These are phyloP conservation scores for Drosophila pallidifrons DNA, from an alignment of 1,140 invertebrate species.

Conservation along the genomic window DNA sequence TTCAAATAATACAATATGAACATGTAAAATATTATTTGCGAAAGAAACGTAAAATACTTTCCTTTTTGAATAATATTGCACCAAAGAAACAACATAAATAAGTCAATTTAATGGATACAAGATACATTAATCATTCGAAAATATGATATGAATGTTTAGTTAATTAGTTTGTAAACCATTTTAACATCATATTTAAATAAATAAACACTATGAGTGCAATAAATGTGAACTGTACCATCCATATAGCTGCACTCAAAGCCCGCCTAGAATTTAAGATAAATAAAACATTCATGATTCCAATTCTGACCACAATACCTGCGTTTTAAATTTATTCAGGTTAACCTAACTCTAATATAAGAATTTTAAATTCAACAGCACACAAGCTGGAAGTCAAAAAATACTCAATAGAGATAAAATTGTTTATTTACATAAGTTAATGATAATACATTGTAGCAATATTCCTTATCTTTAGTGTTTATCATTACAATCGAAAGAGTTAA, in stretches of 20 bases:
- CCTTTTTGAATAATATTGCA: not conserved
- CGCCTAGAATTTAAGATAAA: not conserved
- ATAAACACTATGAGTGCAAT: not conserved
- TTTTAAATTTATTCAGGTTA: not conserved
- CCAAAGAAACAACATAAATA: slow-evolving; percentile 4
- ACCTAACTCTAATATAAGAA: not conserved
- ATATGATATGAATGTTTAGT: slow-evolving; percentile 6
- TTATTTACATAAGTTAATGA: not conserved
- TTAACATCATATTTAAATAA: not conserved
- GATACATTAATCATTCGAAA: not conserved
- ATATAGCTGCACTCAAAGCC: not conserved
- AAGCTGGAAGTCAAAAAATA: not conserved
- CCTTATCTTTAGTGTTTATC: not conserved
- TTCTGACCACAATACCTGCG: not conserved
- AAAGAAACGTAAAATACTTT: not conserved
- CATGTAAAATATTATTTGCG: not conserved
- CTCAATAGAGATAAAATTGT: not conserved
- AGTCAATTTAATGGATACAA: slow-evolving; percentile 1
- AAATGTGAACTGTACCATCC: slow-evolving; percentile 1
- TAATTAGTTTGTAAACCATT: slow-evolving; percentile 9
- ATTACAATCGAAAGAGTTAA: slow-evolving; percentile 77
- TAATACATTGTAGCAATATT: slow-evolving; percentile 1
- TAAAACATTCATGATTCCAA: slow-evolving; percentile 9
- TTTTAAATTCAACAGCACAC: not conserved
- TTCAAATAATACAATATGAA: slow-evolving; percentile 7